Evolutionary conservation across 2,797 vertebrate species (phyloP), one percentile per base, ranked within the genome.

Genomic region (Hyperoplus lanceolatus): DNA sequence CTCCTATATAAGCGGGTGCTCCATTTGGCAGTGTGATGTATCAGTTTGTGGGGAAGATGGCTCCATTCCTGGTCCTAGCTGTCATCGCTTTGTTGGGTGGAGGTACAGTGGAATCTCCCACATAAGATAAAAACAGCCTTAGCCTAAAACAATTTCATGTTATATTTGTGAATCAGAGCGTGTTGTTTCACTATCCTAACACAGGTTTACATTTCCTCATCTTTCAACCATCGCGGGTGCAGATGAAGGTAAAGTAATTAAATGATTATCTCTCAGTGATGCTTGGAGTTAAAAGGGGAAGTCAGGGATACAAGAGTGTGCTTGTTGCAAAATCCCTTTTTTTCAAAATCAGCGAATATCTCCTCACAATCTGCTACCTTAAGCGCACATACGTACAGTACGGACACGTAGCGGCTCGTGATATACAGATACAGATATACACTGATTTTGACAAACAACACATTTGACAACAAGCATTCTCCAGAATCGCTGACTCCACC

Each of bases 21-120:
- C 97, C 96, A 9, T 97, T 97, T 16, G 97, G 97, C 74, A 98
- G 97, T 0, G 78, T 97, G 79, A 94, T 97, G 75, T 97, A 97
- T 0, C 96, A 97, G 85, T 98, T 97, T 79, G 96, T 97, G 78
- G 96, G 96, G 61, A 98, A 97, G 90, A 96, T 96, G 0, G 96
- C 96, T 57, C 97, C 97, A 0, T 98, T 98, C 86, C 94, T 98
- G 55, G 94, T 97, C 57, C 91, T 97, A 79, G 96, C 97, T 46
- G 90, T 94, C 1, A 90, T 97, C 10, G 95, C 96, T 63, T 91
- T 97, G 72, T 79, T 98, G 10, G 97, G 96, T 59, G 97, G 97
- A 95, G 97, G 97, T 97, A 81, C 90, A 93, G 90, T 63, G 16
- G 29, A 48, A 66, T 41, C 7, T 11, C 14, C 2, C 1, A 16